Evolutionary conservation across 37 sponge, comb jelly and placozoan species (phyloP).

Genomic region (Bolinopsis microptera): DNA sequence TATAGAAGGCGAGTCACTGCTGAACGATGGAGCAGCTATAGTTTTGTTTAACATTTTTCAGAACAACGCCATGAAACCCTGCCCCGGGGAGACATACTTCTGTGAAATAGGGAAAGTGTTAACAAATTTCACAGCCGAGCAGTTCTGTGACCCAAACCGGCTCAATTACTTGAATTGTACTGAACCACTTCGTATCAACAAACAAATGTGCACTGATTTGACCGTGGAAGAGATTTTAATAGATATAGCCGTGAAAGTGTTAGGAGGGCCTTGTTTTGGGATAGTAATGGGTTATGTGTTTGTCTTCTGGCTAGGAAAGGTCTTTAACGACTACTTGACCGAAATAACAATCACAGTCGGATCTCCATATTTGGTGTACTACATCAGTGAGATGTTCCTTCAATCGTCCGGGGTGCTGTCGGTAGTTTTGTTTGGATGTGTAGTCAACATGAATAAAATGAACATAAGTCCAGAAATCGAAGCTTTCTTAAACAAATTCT

Average conservation of each 20-base stretch:
- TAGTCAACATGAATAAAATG: slow-evolving; percentile 78
- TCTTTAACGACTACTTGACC: slow-evolving; percentile 90
- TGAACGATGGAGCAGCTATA: slow-evolving; percentile 92
- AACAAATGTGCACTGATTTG: neutral
- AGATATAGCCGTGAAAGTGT: neutral
- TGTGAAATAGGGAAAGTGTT: neutral
- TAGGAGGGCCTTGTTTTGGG: slow-evolving; percentile 85
- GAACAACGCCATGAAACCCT: slow-evolving; percentile 67
- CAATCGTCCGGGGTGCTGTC: slow-evolving; percentile 89
- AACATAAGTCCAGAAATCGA: slow-evolving; percentile 93
- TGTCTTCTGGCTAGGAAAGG: slow-evolving; percentile 81
- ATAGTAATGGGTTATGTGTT: slow-evolving; percentile 80
- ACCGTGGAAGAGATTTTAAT: neutral
- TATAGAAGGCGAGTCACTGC: slow-evolving; percentile 92
- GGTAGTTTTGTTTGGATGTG: slow-evolving; percentile 83
- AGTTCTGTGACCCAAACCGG: slow-evolving; percentile 35
- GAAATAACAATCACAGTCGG: slow-evolving; percentile 92
- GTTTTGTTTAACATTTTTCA: slow-evolving; percentile 84
- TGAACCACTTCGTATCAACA: neutral
- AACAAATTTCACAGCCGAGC: neutral
- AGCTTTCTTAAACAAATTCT: slow-evolving; percentile 88
- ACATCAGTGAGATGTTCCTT: slow-evolving; percentile 77
- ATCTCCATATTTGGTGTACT: slow-evolving; percentile 89
- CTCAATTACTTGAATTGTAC: slow-evolving; percentile 39
- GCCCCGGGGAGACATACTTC: neutral